Evolutionary conservation across 2,113 vertebrate species (phyloP), one percentile per base, ranked within the genome.

Genomic region (Hydropotes inermis): DNA sequence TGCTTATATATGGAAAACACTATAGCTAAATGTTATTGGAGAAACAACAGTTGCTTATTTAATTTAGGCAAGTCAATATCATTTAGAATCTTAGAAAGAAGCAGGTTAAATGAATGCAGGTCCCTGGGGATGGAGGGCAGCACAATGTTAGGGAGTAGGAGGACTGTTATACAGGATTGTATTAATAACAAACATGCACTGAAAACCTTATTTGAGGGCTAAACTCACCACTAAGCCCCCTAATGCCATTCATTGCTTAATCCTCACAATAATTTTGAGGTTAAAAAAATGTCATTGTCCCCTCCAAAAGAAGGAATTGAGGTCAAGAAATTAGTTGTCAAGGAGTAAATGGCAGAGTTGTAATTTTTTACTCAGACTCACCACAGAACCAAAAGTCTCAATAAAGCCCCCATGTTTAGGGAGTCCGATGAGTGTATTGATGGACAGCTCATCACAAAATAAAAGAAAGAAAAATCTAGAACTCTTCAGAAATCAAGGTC

Each of bases 11-110:
- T 57, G 85, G 19, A 84, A 93, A 87, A 84, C 52, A 76, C 27
- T 55, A 52, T 50, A 87, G 15, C n/a, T 94, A 95, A 95, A 91
- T 76, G 19, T 54, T 96, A 95, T 64, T 76, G 27, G 17, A 87
- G 76, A 64, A 98, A 79, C 21, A 94, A 21, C 17, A 87, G 13
- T 89, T 70, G 47, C 19, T 28, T 91, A 14, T 67, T 47, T 96
- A 89, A 57, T 86, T 97, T 95, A 92, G 15, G 33, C 19, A 90
- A 88, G 27, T 13, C 47, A 89, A 5, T 89, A 95, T 70, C 6
- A 92, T 85, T 94, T 52, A 92, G 17, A 21, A 30, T 82, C 30
- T 79, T 36, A 67, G 23, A 87, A 95, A 93, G 91, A 5, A 88
- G 27, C 79, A 86, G 0, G 39, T 74, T 89, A 61, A 95, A 82